Base-by-base conservation (phyloP, 2,113 vertebrate genomes). In the Morphnarchus princeps region DNA sequence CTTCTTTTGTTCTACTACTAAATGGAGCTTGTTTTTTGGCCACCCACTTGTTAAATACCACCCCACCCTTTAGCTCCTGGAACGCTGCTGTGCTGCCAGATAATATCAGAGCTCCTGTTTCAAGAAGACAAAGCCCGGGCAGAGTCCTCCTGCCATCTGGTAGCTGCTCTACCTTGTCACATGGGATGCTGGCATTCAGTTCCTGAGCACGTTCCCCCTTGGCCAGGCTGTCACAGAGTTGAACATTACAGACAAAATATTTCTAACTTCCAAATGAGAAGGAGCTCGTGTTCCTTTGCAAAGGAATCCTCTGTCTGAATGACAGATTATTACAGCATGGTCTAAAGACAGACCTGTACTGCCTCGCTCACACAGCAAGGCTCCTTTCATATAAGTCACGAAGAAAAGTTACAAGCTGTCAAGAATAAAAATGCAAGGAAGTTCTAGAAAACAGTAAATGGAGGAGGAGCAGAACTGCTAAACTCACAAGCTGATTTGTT, bases 41-140 rank as follows among this genome's bases (percentile, higher is more conserved):
- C 95, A 69, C 73, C 49, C 54, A 63, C 95, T 97, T 94, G 77
- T 91, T 92, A 97, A 97, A 96, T 66, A 96, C 20, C 31, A 93
- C 95, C 87, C 82, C 92, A 92, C 95, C 94, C 95, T 93, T 76
- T 34, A 92, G 63, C 81, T 95, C 79, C 91, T 92, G 94, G 95
- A 97, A 96, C 91, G 91, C 45, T 92, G 76, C 62, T 77, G 43
- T 71, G 66, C 70, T 96, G 91, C 72, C 79, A 95, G 95, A 91
- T 95, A 92, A 25, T 34, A 95, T 89, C 93, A 94, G 82, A 97
- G 66, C 69, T 94, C 79, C 63, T 50, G 63, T 77, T 97, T 96
- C 77, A 91, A 71, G 40, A 90, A 70, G 79, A 94, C 72, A 96
- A 97, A 96, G 89, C 82, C 72, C 0, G 0, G 73, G 79, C 83